A percentile compares a stretch with the other conserved stretches of the same genome.
phyloP scores from a whole-genome alignment of 1,140 invertebrate species.

The Drosophila ananassae region DNA sequence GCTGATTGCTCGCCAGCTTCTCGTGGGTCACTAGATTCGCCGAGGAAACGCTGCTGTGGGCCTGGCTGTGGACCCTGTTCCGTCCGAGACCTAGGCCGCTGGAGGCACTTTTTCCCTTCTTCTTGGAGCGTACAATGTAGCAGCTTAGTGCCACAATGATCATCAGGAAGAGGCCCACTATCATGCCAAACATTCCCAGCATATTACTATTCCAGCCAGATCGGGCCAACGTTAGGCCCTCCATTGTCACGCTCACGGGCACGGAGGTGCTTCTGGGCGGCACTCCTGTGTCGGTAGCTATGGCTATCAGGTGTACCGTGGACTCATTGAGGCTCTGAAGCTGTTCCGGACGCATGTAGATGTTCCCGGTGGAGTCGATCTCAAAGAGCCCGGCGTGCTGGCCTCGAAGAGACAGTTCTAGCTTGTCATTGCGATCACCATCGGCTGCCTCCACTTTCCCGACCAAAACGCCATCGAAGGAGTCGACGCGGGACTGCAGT shows the following conservation, averaged over 20 bases:
- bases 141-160: slow-evolving; percentile 76
- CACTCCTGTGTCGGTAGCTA: slow-evolving; percentile 89
- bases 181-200: slow-evolving; percentile 77
- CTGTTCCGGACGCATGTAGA: slow-evolving; percentile 84
- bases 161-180: slow-evolving; percentile 73
- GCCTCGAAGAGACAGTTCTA: slow-evolving; percentile 89
- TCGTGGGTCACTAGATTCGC: slow-evolving; percentile 81
- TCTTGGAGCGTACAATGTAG: slow-evolving; percentile 78
- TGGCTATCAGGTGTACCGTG: slow-evolving; percentile 89
- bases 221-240: slow-evolving; percentile 72
- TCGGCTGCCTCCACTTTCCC: slow-evolving; percentile 91
- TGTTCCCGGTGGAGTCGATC: slow-evolving; percentile 85
- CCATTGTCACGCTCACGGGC: slow-evolving; percentile 79
- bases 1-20: slow-evolving; percentile 66
- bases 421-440: slow-evolving; percentile 90
- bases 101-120: slow-evolving; percentile 64
- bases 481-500: slow-evolving; percentile 65
- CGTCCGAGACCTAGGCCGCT: slow-evolving; percentile 59
- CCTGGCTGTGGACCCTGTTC: slow-evolving; percentile 82
- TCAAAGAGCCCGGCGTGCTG: slow-evolving; percentile 87
- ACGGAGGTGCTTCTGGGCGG: slow-evolving; percentile 81
- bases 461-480: slow-evolving; percentile 83
- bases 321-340: slow-evolving; percentile 85
- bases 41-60: slow-evolving; percentile 77
- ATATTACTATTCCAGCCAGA: slow-evolving; percentile 71